Evolutionary conservation across 1,140 invertebrate genomes (phyloP).

Genomic region (Orchesella cincta): DNA sequence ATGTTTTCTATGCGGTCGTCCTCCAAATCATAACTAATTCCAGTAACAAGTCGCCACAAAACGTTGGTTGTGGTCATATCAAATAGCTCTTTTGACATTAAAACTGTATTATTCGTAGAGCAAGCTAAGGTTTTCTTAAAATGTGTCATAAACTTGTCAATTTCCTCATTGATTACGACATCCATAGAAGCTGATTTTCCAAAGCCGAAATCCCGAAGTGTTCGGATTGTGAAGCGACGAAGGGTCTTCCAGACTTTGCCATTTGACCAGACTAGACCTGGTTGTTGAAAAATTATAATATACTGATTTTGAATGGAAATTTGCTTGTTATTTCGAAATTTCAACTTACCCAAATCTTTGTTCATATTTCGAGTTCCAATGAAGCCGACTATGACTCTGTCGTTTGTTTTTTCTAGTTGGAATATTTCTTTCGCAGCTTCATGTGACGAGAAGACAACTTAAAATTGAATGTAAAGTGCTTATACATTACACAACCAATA

Average conservation of each 20-base stretch:
- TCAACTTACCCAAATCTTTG: background rate
- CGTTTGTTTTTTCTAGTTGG: background rate
- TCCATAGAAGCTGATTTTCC: background rate
- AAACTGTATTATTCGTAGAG: background rate
- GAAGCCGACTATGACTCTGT: background rate
- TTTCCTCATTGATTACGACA: background rate
- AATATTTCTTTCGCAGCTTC: background rate
- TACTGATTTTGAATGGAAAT: background rate
- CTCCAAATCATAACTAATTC: background rate
- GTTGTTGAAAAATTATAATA: background rate
- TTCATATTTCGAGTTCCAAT: background rate
- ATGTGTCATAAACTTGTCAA: background rate
- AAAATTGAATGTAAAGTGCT: no score
- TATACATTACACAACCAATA: no score
- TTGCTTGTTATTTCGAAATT: background rate
- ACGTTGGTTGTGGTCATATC: background rate
- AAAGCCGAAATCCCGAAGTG: background rate
- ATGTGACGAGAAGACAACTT: background rate
- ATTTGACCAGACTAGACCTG: background rate
- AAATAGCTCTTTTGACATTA: background rate
- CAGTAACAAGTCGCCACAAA: background rate
- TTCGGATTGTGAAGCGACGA: background rate
- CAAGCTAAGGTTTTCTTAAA: background rate
- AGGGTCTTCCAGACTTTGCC: background rate
- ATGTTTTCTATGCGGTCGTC: background rate